Evolutionary conservation across 2,888 invertebrate genomes (phyloP).

Genomic region (Mythimna loreyi): DNA sequence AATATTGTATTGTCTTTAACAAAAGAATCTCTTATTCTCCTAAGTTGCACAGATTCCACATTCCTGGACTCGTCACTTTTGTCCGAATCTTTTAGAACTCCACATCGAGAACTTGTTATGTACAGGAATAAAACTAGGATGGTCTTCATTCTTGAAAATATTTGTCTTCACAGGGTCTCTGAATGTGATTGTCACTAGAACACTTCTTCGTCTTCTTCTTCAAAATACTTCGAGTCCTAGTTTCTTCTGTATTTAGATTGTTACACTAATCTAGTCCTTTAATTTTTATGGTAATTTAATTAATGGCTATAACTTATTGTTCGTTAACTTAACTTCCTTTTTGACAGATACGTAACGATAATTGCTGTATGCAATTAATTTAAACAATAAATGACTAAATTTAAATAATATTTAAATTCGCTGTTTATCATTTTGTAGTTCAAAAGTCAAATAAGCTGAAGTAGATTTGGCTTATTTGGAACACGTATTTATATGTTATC

Average conservation of each 20-base stretch:
- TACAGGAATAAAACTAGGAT: constrained; percentile 2
- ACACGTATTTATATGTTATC: background rate
- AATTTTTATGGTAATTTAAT: background rate
- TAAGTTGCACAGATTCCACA: background rate
- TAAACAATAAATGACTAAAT: background rate
- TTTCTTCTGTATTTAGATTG: background rate
- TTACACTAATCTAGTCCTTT: background rate
- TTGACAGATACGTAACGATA: background rate
- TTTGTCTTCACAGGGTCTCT: background rate
- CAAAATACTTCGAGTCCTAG: background rate
- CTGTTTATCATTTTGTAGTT: constrained; percentile 22
- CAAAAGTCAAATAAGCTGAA: constrained; percentile 20
- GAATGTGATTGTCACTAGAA: background rate
- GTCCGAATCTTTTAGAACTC: background rate
- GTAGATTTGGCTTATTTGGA: constrained; percentile 1
- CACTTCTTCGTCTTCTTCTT: background rate
- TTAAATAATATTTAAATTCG: background rate
- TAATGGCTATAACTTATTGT: background rate
- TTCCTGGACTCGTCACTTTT: background rate
- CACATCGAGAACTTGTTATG: constrained; percentile 5
- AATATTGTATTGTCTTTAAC: background rate
- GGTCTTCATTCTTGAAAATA: constrained; percentile 14
- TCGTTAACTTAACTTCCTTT: background rate
- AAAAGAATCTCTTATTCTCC: background rate
- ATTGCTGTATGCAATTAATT: background rate